Base-by-base conservation (phyloP, 2,113 vertebrate species). In the Osmerus mordax region DNA sequence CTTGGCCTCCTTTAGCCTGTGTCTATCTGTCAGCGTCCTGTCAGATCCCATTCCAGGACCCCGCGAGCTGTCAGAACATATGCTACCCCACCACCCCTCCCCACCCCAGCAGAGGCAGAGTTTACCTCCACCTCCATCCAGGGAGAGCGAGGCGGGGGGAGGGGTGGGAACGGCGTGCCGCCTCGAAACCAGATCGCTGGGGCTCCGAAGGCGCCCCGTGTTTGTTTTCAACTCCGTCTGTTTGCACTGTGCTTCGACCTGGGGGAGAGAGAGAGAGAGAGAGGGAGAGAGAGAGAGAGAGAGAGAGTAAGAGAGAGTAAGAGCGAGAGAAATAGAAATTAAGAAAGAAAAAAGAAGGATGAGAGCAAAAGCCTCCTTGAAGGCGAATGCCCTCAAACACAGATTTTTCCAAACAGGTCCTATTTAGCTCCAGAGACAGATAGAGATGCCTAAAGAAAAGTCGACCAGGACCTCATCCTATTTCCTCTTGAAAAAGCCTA, bases 21-120 rank as follows among this genome's bases (percentile, higher is more conserved):
- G 21, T 53, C 8, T 66, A 62, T 60, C 66, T 60, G 70, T 65
- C 61, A 29, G 61, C 54, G 16, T 54, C 41, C 67, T 69, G 64
- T 62, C 64, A 65, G 73, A 56, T 53, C 19, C 36, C 18, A 62
- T 64, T 52, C 58, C 51, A 72, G 59, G 15, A 12, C 18, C 4
- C 14, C 21, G 5, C 29, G 59, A 41, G 63, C 55, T 61, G 72
- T 65, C 53, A 36, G 21, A n/a, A n/a, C 71, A 53, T 53, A 55
- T 60, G 71, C 54, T 70, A 36, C 18, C n/a, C 58, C 19, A 3
- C 58, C 58, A n/a, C 58, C n/a, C 58, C 58, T 8, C 19, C 58
- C 58, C 1, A 59, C 36, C 52, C 16, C 59, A n/a, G 5, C 7
- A 41, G 36, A 68, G 64, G 55, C 53, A 14, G n/a, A 21, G 19